These are phyloP conservation scores for Crax fasciolata DNA, from an alignment of 2,797 vertebrate species.

Conservation along the genomic window DNA sequence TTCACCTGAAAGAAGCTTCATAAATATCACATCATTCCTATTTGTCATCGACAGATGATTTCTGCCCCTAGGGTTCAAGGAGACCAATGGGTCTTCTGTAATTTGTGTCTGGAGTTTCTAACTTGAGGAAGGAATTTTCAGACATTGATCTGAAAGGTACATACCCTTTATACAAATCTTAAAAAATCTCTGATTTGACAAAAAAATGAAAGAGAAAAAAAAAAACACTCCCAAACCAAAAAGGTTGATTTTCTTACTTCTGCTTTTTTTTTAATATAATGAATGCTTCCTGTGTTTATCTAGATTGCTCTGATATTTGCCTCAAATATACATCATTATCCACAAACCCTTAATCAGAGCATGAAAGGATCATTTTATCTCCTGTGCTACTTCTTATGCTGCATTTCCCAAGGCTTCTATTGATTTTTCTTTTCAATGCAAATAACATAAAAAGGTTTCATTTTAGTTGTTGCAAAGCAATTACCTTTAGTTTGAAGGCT, in stretches of 20 bases:
- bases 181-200: neutral
- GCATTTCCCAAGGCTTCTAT: conserved; percentile 28
- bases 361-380: conserved; percentile 51
- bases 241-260: neutral
- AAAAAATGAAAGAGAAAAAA: neutral
- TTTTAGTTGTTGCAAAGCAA: conserved; percentile 17
- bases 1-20: neutral
- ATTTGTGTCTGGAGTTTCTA: neutral
- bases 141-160: neutral
- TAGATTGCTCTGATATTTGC: neutral
- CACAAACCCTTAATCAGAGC: conserved; percentile 11
- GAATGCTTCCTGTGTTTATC: neutral
- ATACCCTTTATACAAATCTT: neutral
- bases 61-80: neutral
- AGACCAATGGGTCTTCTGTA: neutral
- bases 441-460: conserved; percentile 29
- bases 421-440: neutral
- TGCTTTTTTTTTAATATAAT: neutral
- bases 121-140: conserved; percentile 15
- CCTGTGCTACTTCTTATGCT: conserved; percentile 25
- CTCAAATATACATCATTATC: conserved; percentile 32
- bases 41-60: neutral
- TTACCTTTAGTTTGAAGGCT: conserved; percentile 8
- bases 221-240: neutral
- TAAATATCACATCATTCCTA: neutral